Evolutionary conservation across 2,888 invertebrate species (phyloP).

Genomic region (Chirona hameri): DNA sequence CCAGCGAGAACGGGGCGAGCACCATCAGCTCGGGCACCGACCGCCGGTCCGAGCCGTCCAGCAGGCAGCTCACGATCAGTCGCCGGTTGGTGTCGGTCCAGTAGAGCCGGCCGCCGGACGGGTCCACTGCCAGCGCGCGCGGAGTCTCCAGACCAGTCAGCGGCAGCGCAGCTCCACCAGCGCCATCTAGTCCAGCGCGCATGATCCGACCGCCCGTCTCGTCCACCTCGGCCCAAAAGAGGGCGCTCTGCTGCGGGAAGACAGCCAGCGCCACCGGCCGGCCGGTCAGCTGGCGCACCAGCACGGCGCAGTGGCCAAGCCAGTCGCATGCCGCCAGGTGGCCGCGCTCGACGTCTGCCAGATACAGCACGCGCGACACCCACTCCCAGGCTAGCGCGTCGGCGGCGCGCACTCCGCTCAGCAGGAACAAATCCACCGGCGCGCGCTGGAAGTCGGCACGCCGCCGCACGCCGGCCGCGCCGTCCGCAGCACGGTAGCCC

Average conservation of each 20-base stretch:
- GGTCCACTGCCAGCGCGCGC: neutral
- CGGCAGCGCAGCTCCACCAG: neutral
- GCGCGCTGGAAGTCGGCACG: neutral
- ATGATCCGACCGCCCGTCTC: neutral
- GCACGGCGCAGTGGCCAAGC: constrained; percentile 7
- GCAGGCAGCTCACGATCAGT: neutral
- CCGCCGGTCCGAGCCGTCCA: constrained; percentile 25
- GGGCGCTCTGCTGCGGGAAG: neutral
- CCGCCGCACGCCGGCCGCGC: neutral
- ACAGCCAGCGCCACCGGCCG: constrained; percentile 12
- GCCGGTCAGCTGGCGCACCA: neutral
- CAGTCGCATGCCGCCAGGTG: constrained; percentile 13
- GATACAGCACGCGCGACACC: constrained; percentile 26
- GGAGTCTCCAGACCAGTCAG: neutral
- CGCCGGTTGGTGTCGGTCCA: neutral
- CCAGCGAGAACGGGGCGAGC: constrained; percentile 33
- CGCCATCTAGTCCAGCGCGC: neutral
- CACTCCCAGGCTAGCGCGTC: constrained; percentile 28
- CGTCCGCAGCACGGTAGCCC: neutral
- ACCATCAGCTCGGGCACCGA: constrained; percentile 5
- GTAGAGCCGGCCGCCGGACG: neutral
- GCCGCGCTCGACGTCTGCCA: neutral
- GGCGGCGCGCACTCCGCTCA: neutral
- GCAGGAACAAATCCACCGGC: neutral
- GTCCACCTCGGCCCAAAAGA: neutral